Evolutionary conservation across 30 jellyfish, hydroid and myxozoan genomes (phyloP).

Genomic region (Hydractinia echinata): DNA sequence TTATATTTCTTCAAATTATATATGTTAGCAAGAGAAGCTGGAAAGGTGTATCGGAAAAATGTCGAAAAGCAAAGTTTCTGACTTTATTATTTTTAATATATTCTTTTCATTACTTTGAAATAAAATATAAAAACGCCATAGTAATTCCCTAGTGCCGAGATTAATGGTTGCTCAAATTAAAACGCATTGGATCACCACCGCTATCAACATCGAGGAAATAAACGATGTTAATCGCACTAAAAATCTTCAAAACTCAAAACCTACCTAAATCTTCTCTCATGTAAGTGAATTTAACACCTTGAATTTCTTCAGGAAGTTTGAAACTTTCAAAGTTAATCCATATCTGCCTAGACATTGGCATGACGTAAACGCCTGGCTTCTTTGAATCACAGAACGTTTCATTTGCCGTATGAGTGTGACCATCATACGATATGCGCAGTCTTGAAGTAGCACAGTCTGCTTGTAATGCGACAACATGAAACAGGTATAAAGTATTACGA

Average conservation of each 20-base stretch:
- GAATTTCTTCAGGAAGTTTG: neutral
- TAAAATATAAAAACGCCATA: too few relatives aligned
- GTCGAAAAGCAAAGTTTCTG: too few relatives aligned
- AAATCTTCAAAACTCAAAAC: neutral
- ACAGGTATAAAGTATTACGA: slow-evolving; percentile 15
- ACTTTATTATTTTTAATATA: too few relatives aligned
- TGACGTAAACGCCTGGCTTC: neutral
- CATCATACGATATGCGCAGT: neutral
- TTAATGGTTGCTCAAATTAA: too few relatives aligned
- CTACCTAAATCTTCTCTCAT: slow-evolving; percentile 10
- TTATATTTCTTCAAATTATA: too few relatives aligned
- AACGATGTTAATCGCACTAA: too few relatives aligned
- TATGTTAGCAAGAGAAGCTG: too few relatives aligned
- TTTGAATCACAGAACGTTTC: slow-evolving; percentile 2
- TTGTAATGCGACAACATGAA: neutral
- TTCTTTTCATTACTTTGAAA: too few relatives aligned
- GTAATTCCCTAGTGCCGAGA: too few relatives aligned
- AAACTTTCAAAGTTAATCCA: slow-evolving; percentile 15
- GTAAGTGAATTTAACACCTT: slow-evolving; percentile 10
- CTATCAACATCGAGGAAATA: too few relatives aligned
- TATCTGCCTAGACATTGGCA: slow-evolving; percentile 5
- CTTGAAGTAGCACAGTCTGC: slow-evolving; percentile 18
- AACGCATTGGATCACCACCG: too few relatives aligned
- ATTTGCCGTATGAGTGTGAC: slow-evolving; percentile 1
- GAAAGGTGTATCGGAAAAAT: too few relatives aligned